Evolutionary conservation across 2,888 invertebrate species (phyloP), one percentile per base, ranked within the genome.

Genomic region (Listrodromus nycthemerus): DNA sequence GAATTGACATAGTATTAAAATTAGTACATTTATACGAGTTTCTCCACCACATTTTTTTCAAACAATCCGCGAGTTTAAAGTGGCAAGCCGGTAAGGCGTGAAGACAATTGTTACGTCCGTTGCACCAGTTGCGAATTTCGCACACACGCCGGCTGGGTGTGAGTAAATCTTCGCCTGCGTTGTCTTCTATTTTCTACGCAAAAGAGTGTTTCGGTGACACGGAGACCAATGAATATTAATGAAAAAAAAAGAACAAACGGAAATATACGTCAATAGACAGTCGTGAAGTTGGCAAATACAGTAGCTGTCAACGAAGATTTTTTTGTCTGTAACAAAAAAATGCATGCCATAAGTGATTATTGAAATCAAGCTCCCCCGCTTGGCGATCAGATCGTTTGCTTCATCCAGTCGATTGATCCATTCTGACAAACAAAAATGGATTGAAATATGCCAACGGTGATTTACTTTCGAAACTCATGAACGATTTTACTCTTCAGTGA

Each of bases 161-260:
- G 55, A 52, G 19, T 61, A 61, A 45, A 63, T 48, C 63, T 61
- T 61, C 45, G 30, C 63, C 33, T 63, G 6, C 21, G 45, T 63
- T 63, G 65, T 65, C 65, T 65, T 65, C 52, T 52, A 50, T 63
- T 63, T 21, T 65, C 65, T 33, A 21, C 37, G 33, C 21, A 65
- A 61, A 61, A 27, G 21, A 21, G 50, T 63, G 65, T 63, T 65
- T 71, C 71, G 65, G 21, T 41, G 41, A 52, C 78, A 79, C 78
- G 78, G 78, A 79, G 70, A 79, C 78, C 78, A 79, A 27, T 65
- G 52, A 30, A 63, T 52, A 55, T 71, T 50, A 41, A 79, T 65
- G 27, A 50, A 30, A 50, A 30, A 30, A 16, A 50, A 50, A 69
- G 13, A 33, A n/a, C 27, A 4, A 10, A 1, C 13, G 24, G 37